phyloP scores from a whole-genome alignment of 2,797 vertebrate genomes.

The Darevskia nairensis region DNA sequence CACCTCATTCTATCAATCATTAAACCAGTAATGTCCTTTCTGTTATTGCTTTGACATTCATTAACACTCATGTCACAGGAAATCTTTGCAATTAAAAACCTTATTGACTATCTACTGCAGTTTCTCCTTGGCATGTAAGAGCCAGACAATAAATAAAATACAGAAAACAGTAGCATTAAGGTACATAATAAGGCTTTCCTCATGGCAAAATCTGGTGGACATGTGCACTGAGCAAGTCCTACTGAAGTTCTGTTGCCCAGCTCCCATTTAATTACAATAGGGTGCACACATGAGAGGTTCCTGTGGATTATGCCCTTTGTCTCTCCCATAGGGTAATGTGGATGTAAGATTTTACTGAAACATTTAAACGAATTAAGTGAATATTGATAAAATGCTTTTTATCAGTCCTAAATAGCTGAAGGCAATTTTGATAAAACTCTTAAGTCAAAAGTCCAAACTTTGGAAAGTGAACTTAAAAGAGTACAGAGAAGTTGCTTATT shows the following conservation, averaged over 20 bases:
- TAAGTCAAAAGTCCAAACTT: constrained; percentile 62
- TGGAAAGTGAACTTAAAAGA: constrained; percentile 40
- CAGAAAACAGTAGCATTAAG: constrained; percentile 69
- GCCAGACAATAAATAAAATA: constrained; percentile 70
- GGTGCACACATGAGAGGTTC: neutral
- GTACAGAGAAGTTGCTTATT: neutral
- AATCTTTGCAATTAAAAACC: constrained; percentile 83
- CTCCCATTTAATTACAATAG: neutral
- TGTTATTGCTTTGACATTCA: constrained; percentile 85
- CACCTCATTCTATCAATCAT: constrained; percentile 82
- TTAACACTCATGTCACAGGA: constrained; percentile 83
- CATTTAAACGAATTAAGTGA: constrained; percentile 23
- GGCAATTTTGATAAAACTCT: constrained; percentile 60
- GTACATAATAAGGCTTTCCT: constrained; percentile 64
- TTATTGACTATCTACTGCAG: constrained; percentile 74
- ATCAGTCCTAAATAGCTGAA: constrained; percentile 71
- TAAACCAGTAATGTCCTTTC: constrained; percentile 83
- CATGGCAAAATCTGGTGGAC: neutral
- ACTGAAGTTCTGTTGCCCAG: constrained; percentile 16
- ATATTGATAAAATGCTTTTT: constrained; percentile 54
- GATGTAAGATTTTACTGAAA: constrained; percentile 36
- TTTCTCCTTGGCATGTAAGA: constrained; percentile 68
- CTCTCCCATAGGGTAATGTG: constrained; percentile 52
- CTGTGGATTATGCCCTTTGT: neutral
- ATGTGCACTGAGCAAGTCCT: neutral